A percentile compares a stretch with the other conserved stretches of the same genome.
Conservation (phyloP, 2,888 invertebrate genomes). For the Dromius quadrimaculatus region DNA sequence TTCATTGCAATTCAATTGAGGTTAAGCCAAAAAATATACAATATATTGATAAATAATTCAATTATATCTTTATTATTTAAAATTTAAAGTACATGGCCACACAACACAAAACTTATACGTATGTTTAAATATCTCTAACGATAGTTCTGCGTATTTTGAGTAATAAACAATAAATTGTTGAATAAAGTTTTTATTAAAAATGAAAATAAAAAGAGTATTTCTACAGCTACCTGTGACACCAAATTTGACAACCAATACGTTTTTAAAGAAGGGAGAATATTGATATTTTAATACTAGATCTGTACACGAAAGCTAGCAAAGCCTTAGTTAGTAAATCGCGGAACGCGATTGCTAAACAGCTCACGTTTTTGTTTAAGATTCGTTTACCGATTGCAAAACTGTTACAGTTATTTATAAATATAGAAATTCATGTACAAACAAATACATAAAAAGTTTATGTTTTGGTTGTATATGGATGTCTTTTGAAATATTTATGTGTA, state of each 20-base stretch:
- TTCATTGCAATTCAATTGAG: too few relatives aligned
- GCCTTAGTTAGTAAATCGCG: conserved; percentile 40
- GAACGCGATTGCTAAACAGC: conserved; percentile 25
- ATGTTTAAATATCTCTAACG: conserved; percentile 47
- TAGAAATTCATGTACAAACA: conserved; percentile 2
- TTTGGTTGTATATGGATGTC: conserved; percentile 1
- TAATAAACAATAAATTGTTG: conserved; percentile 32
- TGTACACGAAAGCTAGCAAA: conserved; percentile 51
- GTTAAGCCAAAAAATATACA: too few relatives aligned
- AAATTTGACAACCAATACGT: conserved; percentile 39
- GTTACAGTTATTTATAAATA: conserved; percentile 6
- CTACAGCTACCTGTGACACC: conserved; percentile 46
- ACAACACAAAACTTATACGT: conserved; percentile 64
- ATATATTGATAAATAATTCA: conserved; percentile 62
- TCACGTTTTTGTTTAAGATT: conserved; percentile 21
- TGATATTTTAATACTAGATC: conserved; percentile 42
- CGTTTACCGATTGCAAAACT: conserved; percentile 27
- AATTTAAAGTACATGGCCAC: conserved; percentile 69
- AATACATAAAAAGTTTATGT: conserved; percentile 19
- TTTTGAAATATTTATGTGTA: conserved; percentile 34
- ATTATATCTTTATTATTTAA: conserved; percentile 67
- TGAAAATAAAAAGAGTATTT: conserved; percentile 18
- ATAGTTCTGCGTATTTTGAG: conserved; percentile 48
- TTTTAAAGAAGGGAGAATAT: conserved; percentile 21
- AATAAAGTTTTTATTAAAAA: conserved; percentile 35